Evolutionary conservation across 2,888 invertebrate genomes (phyloP).

Genomic region (Agonum fuliginosum): DNA sequence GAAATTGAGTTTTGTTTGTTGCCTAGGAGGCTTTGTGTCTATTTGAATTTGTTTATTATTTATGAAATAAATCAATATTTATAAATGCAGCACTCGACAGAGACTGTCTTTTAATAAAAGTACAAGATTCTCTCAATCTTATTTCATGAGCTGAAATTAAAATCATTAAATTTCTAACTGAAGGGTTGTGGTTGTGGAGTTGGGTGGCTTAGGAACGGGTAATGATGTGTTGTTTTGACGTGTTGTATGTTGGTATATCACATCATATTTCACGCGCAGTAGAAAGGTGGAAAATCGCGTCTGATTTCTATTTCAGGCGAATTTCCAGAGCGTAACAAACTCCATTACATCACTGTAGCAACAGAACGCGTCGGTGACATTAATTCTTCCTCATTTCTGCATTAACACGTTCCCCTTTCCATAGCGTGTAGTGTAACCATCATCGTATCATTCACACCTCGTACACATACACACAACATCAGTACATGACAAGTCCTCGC

Average conservation of each 20-base stretch:
- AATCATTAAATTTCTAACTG: too few relatives aligned
- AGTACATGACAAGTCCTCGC: neutral
- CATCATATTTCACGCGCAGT: conserved; percentile 11
- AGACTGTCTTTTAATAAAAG: too few relatives aligned
- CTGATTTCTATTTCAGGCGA: conserved; percentile 45
- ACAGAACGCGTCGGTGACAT: conserved; percentile 51
- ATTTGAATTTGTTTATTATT: too few relatives aligned
- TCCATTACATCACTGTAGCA: conserved; percentile 39
- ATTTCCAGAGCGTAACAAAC: conserved; percentile 54
- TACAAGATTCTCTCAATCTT: too few relatives aligned
- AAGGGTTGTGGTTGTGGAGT: too few relatives aligned
- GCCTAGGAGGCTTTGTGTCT: too few relatives aligned
- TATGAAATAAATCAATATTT: too few relatives aligned
- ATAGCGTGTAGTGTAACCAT: neutral
- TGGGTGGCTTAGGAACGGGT: neutral
- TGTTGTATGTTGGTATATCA: neutral
- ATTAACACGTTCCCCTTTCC: conserved; percentile 44
- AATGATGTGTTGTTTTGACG: neutral
- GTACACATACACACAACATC: neutral
- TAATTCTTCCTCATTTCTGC: conserved; percentile 54
- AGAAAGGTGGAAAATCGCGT: conserved; percentile 47
- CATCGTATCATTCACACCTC: conserved; percentile 18
- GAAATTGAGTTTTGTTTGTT: too few relatives aligned
- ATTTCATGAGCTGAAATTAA: too few relatives aligned
- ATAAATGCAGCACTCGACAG: too few relatives aligned